Evolutionary conservation across 2,797 vertebrate species (phyloP).

Genomic region (Labroides dimidiatus): DNA sequence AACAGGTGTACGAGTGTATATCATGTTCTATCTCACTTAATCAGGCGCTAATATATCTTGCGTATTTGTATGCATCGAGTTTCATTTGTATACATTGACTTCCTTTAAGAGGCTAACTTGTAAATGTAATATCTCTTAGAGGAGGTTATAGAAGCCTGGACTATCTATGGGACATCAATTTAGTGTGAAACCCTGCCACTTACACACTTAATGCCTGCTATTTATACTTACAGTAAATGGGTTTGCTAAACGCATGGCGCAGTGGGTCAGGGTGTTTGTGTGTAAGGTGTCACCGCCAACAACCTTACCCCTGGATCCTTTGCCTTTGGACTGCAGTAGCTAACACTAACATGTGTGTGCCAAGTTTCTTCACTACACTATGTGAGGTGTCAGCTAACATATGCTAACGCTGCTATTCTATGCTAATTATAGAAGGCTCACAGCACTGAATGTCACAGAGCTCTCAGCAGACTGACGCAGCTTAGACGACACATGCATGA

Average conservation of each 20-base stretch:
- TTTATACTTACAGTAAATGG: slow-evolving; percentile 29
- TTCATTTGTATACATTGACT: slow-evolving; percentile 9
- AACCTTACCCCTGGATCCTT: slow-evolving; percentile 55
- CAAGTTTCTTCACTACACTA: slow-evolving; percentile 70
- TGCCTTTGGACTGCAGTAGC: slow-evolving; percentile 39
- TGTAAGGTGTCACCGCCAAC: slow-evolving; percentile 67
- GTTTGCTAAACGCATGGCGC: background rate
- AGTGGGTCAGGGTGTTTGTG: slow-evolving; percentile 49
- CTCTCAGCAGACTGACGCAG: slow-evolving; percentile 23
- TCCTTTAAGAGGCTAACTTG: slow-evolving; percentile 16
- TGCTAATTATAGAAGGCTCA: slow-evolving; percentile 76
- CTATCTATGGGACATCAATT: slow-evolving; percentile 29
- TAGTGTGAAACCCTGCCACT: slow-evolving; percentile 52
- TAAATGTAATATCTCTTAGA: slow-evolving; percentile 54
- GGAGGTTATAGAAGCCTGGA: slow-evolving; percentile 11
- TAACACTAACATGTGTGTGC: slow-evolving; percentile 56
- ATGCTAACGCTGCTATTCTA: slow-evolving; percentile 50
- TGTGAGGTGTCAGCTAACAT: slow-evolving; percentile 70
- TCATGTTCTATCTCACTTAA: background rate
- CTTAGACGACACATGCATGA: slow-evolving; percentile 2
- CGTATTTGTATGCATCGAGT: background rate
- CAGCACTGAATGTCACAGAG: slow-evolving; percentile 60
- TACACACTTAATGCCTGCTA: slow-evolving; percentile 53
- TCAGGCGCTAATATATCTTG: background rate
- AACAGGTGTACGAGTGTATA: too few species aligned